These are phyloP conservation scores for Nothocercus nigrocapillus DNA, from an alignment of 2,113 vertebrate genomes.

Conservation along the genomic window DNA sequence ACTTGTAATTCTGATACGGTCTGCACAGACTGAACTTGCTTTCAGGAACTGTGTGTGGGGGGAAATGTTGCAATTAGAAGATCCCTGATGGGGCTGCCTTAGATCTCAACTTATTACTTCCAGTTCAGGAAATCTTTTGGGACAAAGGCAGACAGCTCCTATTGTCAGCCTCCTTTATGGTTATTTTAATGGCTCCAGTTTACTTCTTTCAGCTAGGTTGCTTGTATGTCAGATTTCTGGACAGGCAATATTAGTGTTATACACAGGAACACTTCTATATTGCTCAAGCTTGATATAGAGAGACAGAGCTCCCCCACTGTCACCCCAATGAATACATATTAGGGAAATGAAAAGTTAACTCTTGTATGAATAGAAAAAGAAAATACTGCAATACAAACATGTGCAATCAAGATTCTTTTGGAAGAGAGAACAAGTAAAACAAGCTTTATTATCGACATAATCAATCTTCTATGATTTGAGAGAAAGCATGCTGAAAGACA, in stretches of 20 bases:
- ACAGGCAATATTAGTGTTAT: slow-evolving; percentile 57
- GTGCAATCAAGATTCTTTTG: not conserved
- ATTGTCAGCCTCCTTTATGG: slow-evolving; percentile 79
- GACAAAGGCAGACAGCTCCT: slow-evolving; percentile 77
- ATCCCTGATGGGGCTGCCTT: slow-evolving; percentile 65
- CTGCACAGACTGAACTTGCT: slow-evolving; percentile 39
- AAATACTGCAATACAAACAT: slow-evolving; percentile 33
- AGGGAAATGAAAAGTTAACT: slow-evolving; percentile 47
- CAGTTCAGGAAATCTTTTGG: slow-evolving; percentile 85
- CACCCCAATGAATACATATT: not conserved
- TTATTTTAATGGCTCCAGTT: slow-evolving; percentile 81
- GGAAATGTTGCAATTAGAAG: slow-evolving; percentile 67
- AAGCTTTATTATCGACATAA: not conserved
- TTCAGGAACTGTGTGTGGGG: not conserved
- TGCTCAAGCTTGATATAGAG: not conserved
- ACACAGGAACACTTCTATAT: slow-evolving; percentile 36
- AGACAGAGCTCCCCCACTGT: slow-evolving; percentile 22
- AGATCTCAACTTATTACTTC: slow-evolving; percentile 83
- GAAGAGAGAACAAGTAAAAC: not conserved
- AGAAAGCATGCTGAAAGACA: not conserved
- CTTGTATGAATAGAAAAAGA: slow-evolving; percentile 4
- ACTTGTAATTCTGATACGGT: not conserved
- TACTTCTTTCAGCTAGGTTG: slow-evolving; percentile 62
- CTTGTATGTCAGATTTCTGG: slow-evolving; percentile 40
- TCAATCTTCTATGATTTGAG: not conserved